phyloP scores from a whole-genome alignment of 2,113 vertebrate genomes.

The Ptyas mucosa region DNA sequence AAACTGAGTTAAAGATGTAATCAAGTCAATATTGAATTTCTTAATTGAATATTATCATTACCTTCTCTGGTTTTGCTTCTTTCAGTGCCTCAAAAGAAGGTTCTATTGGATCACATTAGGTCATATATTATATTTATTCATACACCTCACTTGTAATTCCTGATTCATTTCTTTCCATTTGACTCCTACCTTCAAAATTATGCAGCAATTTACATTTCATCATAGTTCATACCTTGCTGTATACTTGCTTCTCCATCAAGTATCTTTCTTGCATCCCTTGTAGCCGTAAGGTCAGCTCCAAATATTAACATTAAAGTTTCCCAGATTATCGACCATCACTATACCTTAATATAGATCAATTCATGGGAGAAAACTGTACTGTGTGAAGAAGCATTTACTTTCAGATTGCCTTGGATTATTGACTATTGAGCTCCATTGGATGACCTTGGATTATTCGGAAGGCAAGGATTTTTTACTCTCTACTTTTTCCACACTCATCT shows the following conservation, averaged over 20 bases:
- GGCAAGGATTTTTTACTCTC: background rate
- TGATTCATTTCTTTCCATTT: background rate
- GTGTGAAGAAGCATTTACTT: background rate
- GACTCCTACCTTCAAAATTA: background rate
- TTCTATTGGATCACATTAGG: background rate
- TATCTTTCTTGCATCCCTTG: background rate
- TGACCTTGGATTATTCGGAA: background rate
- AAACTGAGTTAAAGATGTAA: background rate
- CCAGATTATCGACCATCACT: background rate
- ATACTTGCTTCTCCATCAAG: background rate
- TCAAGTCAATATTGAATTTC: background rate
- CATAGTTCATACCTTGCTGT: background rate
- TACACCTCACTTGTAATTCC: background rate
- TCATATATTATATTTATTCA: background rate
- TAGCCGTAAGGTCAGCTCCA: background rate
- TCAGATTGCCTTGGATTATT: background rate
- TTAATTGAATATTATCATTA: background rate
- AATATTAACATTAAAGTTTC: background rate
- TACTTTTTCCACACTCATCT: background rate
- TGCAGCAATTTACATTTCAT: background rate
- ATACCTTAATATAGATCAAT: background rate
- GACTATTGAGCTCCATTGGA: background rate
- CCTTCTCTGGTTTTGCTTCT: background rate
- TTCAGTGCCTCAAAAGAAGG: background rate
- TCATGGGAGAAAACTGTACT: background rate